Evolutionary conservation across 2,797 vertebrate genomes (phyloP).

Genomic region (Eupleurogrammus muticus): DNA sequence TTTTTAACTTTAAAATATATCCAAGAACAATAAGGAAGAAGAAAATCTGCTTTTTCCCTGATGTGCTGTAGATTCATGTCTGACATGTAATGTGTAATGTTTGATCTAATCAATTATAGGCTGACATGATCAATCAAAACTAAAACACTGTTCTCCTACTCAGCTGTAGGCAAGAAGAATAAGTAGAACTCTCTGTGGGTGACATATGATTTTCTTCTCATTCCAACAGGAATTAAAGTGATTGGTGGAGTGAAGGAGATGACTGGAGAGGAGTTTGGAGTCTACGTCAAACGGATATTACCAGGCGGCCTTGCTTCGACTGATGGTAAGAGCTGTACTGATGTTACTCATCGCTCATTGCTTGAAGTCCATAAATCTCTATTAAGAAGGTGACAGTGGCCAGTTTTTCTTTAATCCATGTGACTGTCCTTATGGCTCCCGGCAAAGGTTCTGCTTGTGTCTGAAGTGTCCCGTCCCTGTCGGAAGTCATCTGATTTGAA

Average conservation of each 20-base stretch:
- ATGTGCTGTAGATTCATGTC: background rate
- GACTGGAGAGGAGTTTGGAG: slow-evolving; percentile 90
- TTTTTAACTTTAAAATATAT: too few relatives aligned
- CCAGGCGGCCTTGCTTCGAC: slow-evolving; percentile 89
- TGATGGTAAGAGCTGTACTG: slow-evolving; percentile 82
- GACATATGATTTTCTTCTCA: background rate
- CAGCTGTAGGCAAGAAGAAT: background rate
- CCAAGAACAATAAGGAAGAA: background rate
- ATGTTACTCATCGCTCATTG: background rate
- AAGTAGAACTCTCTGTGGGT: background rate
- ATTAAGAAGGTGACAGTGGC: background rate
- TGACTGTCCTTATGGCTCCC: background rate
- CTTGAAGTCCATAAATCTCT: background rate
- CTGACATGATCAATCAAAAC: background rate
- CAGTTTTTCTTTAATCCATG: background rate
- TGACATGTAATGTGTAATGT: background rate
- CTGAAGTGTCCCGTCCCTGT: background rate
- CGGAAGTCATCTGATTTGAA: too few relatives aligned
- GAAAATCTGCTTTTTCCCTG: too few relatives aligned
- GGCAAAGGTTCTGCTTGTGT: slow-evolving; percentile 1
- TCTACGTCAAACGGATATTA: slow-evolving; percentile 93
- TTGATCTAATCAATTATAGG: background rate
- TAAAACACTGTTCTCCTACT: background rate
- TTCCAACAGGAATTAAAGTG: slow-evolving; percentile 89
- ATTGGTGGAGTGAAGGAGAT: slow-evolving; percentile 91